phyloP scores from a whole-genome alignment of 2,113 vertebrate species.

The Acrocephalus arundinaceus region DNA sequence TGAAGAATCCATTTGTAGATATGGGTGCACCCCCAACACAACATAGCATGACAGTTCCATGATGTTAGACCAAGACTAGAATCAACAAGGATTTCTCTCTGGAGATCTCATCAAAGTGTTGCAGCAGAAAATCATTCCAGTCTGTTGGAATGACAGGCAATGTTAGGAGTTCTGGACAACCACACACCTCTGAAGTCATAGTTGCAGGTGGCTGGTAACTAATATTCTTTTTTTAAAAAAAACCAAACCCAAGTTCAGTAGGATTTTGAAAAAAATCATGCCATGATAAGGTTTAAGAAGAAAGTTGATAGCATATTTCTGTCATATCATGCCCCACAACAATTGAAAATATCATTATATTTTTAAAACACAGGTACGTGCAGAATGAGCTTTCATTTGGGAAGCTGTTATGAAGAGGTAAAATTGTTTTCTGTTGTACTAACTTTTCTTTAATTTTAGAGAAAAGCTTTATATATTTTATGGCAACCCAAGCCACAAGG shows the following conservation, averaged over 20 bases:
- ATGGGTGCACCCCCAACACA: background rate
- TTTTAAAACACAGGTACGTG: background rate
- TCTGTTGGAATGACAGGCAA: background rate
- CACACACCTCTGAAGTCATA: background rate
- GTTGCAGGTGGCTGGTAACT: background rate
- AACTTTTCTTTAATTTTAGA: background rate
- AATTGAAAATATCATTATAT: background rate
- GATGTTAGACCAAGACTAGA: background rate
- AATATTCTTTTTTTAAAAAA: background rate
- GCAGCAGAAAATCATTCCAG: background rate
- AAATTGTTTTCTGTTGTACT: background rate
- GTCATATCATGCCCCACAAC: background rate
- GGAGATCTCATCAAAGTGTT: background rate
- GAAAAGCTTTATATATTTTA: slow-evolving; percentile 13
- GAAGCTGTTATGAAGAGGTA: background rate
- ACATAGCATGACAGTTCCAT: background rate
- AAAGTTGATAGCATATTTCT: background rate
- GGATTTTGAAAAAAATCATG: background rate
- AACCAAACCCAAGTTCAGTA: background rate
- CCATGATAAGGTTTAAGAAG: background rate
- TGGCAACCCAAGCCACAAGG: background rate
- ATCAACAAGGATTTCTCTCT: background rate
- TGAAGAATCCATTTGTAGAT: slow-evolving; percentile 16
- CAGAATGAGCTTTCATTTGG: background rate
- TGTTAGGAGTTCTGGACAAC: background rate